These are phyloP conservation scores for Eucera pruinosa DNA, from an alignment of 2,888 invertebrate genomes.

Conservation along the genomic window DNA sequence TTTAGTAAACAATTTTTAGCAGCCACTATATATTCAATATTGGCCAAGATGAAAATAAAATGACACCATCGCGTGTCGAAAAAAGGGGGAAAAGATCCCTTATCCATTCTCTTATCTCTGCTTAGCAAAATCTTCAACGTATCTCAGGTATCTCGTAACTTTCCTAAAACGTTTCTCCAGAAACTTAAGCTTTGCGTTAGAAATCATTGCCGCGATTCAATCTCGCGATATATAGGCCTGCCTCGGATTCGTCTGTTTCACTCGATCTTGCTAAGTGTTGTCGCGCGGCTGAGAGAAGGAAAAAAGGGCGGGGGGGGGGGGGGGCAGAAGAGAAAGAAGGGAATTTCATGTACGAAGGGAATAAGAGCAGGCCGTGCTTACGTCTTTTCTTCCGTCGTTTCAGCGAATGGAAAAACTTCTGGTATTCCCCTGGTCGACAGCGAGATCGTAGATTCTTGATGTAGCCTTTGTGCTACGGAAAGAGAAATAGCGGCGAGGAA, in stretches of 20 bases:
- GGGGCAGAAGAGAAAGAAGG: not conserved
- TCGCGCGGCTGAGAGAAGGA: not conserved
- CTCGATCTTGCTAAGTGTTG: conserved; percentile 21
- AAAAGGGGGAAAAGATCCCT: no score
- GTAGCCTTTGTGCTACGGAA: conserved; percentile 60
- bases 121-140: no score
- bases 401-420: conserved; percentile 76
- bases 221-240: no score
- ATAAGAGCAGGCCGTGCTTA: conserved; percentile 31
- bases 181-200: no score
- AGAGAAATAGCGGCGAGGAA: conserved; percentile 45
- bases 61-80: no score
- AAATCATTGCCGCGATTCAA: no score
- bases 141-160: no score
- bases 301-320: not conserved
- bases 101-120: no score
- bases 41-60: no score
- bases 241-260: not conserved
- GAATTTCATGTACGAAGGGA: conserved; percentile 23
- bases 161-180: no score
- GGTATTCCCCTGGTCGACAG: conserved; percentile 66
- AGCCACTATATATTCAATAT: no score
- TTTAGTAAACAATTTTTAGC: no score
- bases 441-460: conserved; percentile 70
- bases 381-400: conserved; percentile 53